These are phyloP conservation scores for Poeciliopsis presidionis DNA, from an alignment of 2,797 vertebrate genomes.

Conservation along the genomic window DNA sequence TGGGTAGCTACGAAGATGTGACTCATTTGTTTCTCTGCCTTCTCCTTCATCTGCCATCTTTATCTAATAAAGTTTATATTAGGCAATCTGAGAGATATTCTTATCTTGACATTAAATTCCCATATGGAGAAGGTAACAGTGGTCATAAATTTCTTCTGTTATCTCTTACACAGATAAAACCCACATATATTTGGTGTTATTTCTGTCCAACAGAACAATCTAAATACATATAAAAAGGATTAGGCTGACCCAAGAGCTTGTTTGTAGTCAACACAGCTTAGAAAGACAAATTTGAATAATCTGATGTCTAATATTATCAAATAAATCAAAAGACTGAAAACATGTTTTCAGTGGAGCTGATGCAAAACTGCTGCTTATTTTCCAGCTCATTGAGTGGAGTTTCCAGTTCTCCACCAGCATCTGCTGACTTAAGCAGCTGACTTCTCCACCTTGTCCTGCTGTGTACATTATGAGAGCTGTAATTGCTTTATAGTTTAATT, in stretches of 20 bases:
- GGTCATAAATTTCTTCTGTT: background rate
- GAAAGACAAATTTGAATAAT: background rate
- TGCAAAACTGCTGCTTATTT: background rate
- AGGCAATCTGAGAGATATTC: background rate
- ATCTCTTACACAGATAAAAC: background rate
- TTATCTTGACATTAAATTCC: background rate
- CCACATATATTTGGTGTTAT: background rate
- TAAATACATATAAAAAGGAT: background rate
- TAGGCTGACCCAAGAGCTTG: background rate
- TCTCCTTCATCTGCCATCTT: background rate
- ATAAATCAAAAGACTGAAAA: background rate
- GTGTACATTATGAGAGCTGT: background rate
- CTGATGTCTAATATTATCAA: background rate
- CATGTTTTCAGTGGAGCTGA: background rate
- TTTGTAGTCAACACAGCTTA: background rate
- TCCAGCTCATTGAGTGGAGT: background rate
- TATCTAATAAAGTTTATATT: background rate
- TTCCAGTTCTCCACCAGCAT: background rate
- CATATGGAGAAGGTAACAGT: background rate
- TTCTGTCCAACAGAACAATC: background rate
- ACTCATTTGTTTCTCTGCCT: background rate
- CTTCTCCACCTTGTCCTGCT: background rate
- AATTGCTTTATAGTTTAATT: conserved; percentile 1
- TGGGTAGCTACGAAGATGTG: background rate
- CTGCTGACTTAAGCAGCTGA: background rate